Conservation (phyloP, 1,140 invertebrate species). For the Cryptotermes secundus region DNA sequence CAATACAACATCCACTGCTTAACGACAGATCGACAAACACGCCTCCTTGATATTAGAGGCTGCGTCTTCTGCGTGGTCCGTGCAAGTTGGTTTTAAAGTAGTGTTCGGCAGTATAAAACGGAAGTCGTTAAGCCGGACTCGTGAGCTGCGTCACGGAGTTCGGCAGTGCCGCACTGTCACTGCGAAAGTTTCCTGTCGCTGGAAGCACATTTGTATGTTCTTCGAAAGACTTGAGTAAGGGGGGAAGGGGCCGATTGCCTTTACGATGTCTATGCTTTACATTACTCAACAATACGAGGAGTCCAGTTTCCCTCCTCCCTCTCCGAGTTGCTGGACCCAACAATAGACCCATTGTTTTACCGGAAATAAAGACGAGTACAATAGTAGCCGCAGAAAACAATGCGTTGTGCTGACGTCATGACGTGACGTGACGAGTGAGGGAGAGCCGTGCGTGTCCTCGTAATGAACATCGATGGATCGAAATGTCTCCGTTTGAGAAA, state of each 20-base stretch:
- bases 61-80: too few species aligned
- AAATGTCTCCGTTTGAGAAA: too few species aligned
- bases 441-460: background rate
- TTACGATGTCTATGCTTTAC: background rate
- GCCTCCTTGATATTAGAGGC: too few species aligned
- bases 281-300: background rate
- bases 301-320: background rate
- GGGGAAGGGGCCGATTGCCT: background rate
- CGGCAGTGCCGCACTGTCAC: too few species aligned
- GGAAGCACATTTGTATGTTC: background rate
- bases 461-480: constrained; percentile 9
- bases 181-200: too few species aligned
- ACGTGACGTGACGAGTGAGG: background rate
- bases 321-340: background rate
- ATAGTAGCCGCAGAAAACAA: constrained; percentile 1
- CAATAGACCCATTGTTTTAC: constrained; percentile 9
- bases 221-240: background rate
- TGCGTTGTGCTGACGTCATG: background rate
- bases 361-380: constrained; percentile 19
- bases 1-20: too few species aligned
- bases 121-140: too few species aligned
- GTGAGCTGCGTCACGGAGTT: too few species aligned
- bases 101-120: too few species aligned
- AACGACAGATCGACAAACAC: too few species aligned
- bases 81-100: too few species aligned